These are phyloP conservation scores for Coccyzus lansbergi DNA, from an alignment of 2,797 vertebrate species.

Conservation along the genomic window DNA sequence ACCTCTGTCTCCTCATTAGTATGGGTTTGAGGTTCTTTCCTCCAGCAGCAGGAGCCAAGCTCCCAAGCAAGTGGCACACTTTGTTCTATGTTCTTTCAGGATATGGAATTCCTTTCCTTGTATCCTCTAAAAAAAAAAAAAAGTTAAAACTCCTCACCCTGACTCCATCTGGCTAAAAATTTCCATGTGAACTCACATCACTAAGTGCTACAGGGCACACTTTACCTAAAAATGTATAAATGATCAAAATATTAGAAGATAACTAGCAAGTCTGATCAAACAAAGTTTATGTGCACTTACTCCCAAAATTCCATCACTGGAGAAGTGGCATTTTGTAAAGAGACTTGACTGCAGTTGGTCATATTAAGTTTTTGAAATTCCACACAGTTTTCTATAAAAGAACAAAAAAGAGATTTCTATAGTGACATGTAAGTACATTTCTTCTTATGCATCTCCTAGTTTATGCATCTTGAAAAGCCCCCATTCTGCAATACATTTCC, in stretches of 20 bases:
- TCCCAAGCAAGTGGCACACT: conserved; percentile 53
- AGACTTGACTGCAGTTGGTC: conserved; percentile 87
- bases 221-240: background rate
- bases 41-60: conserved; percentile 55
- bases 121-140: background rate
- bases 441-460: background rate
- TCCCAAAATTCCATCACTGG: conserved; percentile 99
- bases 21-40: conserved; percentile 33
- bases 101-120: conserved; percentile 38
- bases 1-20: conserved; percentile 57
- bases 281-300: conserved; percentile 84
- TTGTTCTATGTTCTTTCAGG: conserved; percentile 56
- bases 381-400: conserved; percentile 89
- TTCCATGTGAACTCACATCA: background rate
- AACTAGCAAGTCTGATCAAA: background rate
- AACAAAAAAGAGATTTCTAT: conserved; percentile 19
- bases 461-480: background rate
- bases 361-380: conserved; percentile 93
- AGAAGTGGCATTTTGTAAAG: conserved; percentile 90
- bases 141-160: background rate
- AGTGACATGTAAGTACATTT: background rate
- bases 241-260: background rate
- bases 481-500: rapidly evolving
- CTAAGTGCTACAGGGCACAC: background rate
- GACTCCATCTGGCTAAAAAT: background rate